A percentile compares a stretch with the other conserved stretches of the same genome.
Evolutionary conservation across 2,113 vertebrate species (phyloP).

Genomic region (Picathartes gymnocephalus): DNA sequence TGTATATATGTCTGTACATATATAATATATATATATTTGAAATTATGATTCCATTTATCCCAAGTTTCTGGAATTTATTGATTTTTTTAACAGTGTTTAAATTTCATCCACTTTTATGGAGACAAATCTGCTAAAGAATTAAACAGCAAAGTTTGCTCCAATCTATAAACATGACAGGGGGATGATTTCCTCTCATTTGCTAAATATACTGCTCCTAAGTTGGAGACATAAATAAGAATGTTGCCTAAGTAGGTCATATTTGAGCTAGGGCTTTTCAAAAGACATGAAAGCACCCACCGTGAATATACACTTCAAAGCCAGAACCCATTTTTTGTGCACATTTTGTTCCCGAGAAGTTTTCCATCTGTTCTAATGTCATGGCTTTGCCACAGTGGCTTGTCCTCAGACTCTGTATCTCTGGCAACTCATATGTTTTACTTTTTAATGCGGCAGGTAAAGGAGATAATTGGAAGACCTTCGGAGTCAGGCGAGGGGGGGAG

Average conservation of each 20-base stretch:
- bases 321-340: conserved; percentile 68
- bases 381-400: conserved; percentile 66
- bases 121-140: conserved; percentile 69
- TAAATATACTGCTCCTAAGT: conserved; percentile 74
- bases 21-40: conserved; percentile 35
- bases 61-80: conserved; percentile 65
- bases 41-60: conserved; percentile 51
- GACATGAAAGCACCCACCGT: conserved; percentile 73
- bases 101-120: conserved; percentile 67
- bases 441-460: conserved; percentile 65
- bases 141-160: conserved; percentile 68
- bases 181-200: conserved; percentile 68
- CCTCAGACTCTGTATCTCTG: conserved; percentile 69
- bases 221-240: conserved; percentile 73
- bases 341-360: conserved; percentile 76
- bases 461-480: conserved; percentile 60
- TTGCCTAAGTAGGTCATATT: conserved; percentile 78
- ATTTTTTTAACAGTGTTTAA: conserved; percentile 68
- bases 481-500: neutral
- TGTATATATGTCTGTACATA: conserved; percentile 20
- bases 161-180: conserved; percentile 69
- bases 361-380: conserved; percentile 74
- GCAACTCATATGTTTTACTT: conserved; percentile 50
- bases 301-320: conserved; percentile 76
- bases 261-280: conserved; percentile 73